Evolutionary conservation across 2,113 vertebrate genomes (phyloP).

Genomic region (Meleagris gallopavo): DNA sequence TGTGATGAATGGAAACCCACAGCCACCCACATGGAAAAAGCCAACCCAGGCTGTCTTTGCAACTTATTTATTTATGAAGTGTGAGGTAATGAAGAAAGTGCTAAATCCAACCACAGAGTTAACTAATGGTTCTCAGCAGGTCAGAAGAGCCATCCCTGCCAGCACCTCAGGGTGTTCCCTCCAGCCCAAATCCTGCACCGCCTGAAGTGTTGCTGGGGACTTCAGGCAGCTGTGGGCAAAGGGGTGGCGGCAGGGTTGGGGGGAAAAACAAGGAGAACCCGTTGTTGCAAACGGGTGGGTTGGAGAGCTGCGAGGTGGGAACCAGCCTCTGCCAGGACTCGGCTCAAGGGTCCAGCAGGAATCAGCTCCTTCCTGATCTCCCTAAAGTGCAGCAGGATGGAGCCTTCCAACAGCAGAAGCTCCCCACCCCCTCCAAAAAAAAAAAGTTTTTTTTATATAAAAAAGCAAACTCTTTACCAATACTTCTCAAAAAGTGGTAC

Average conservation of each 20-base stretch:
- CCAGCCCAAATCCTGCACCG: neutral
- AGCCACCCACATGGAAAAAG: neutral
- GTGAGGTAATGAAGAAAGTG: conserved; percentile 73
- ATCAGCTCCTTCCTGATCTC: conserved; percentile 56
- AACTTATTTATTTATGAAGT: conserved; percentile 72
- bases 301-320: conserved; percentile 50
- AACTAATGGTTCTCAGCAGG: conserved; percentile 22
- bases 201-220: neutral
- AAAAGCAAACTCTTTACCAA: conserved; percentile 74
- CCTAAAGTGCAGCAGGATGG: conserved; percentile 70
- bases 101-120: conserved; percentile 63
- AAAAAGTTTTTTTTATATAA: conserved; percentile 21
- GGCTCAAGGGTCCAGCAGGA: conserved; percentile 37
- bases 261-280: neutral
- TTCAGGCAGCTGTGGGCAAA: neutral
- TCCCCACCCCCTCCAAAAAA: neutral
- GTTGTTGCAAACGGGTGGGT: conserved; percentile 31
- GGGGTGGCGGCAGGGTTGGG: neutral
- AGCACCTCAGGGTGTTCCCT: neutral
- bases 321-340: neutral
- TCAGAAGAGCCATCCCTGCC: neutral
- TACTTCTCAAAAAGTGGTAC: conserved; percentile 82
- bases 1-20: neutral
- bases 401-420: neutral
- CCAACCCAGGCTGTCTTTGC: conserved; percentile 38